These are phyloP conservation scores for Heliconius hermathena DNA, from an alignment of 1,140 invertebrate species.

Conservation along the genomic window DNA sequence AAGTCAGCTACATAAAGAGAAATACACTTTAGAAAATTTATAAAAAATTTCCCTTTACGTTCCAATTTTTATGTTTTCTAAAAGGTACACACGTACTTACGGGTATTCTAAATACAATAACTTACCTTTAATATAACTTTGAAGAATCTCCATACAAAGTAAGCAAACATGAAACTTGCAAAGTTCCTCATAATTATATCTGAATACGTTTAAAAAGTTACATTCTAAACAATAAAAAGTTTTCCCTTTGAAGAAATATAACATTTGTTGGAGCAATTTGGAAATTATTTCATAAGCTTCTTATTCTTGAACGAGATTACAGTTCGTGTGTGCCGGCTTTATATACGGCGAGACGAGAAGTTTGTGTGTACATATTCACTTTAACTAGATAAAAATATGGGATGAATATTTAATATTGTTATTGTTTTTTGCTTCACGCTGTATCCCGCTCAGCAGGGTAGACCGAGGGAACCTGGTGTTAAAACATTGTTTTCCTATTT, in stretches of 20 bases:
- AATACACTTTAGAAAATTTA: no score
- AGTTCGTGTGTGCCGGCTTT: not conserved
- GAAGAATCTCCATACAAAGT: not conserved
- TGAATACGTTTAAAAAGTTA: slow-evolving; percentile 13
- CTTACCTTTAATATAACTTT: not conserved
- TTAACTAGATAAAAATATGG: not conserved
- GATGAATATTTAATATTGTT: not conserved
- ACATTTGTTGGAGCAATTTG: slow-evolving; percentile 13
- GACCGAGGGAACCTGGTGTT: no score
- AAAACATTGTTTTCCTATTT: no score
- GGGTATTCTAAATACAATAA: not conserved
- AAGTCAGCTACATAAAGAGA: no score
- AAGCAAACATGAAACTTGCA: not conserved
- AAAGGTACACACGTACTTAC: not conserved
- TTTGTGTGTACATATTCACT: not conserved
- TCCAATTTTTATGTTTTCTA: no score
- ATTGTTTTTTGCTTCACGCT: not conserved
- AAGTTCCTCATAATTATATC: not conserved
- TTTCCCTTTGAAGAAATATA: slow-evolving; percentile 18
- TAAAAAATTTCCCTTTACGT: no score
- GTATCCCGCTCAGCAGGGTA: no score
- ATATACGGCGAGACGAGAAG: not conserved
- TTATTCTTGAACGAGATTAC: slow-evolving; percentile 14
- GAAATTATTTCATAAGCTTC: slow-evolving; percentile 19
- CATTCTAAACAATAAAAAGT: slow-evolving; percentile 21